These are phyloP conservation scores for Meloidogyne floridensis DNA, from an alignment of 1,140 invertebrate genomes.

Conservation along the genomic window DNA sequence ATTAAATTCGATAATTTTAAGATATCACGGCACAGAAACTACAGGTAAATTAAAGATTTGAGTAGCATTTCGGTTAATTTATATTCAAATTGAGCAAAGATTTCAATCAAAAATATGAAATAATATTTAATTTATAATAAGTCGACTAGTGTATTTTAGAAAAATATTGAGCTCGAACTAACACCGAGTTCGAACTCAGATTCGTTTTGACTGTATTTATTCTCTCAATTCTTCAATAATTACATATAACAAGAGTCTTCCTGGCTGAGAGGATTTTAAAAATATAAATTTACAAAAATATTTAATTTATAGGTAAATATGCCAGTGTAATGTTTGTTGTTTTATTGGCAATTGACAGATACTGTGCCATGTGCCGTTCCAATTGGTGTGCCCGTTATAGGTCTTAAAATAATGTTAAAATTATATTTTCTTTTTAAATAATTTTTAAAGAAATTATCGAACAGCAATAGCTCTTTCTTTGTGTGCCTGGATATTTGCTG, in stretches of 20 bases:
- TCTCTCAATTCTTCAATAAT: too few species aligned
- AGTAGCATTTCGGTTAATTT: too few species aligned
- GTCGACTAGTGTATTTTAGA: too few species aligned
- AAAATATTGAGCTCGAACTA: too few species aligned
- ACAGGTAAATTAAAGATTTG: constrained; percentile 14
- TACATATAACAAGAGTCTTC: background rate
- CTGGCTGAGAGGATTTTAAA: background rate
- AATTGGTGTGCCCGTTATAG: constrained; percentile 55
- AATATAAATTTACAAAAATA: background rate
- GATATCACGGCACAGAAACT: constrained; percentile 43
- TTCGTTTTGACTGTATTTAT: too few species aligned
- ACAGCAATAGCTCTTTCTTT: constrained; percentile 50
- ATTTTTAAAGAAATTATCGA: constrained; percentile 50
- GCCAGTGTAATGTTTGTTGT: constrained; percentile 65
- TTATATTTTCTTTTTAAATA: background rate
- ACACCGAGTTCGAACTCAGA: too few species aligned
- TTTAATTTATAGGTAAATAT: constrained; percentile 55
- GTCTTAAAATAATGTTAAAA: background rate
- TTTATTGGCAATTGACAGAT: constrained; percentile 60
- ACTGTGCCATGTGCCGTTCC: constrained; percentile 63
- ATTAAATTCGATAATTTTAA: background rate
- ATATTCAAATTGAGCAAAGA: too few species aligned
- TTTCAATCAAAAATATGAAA: too few species aligned
- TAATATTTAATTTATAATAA: too few species aligned
- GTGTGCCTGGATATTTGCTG: constrained; percentile 56